Base-by-base conservation (phyloP, 2,113 vertebrate genomes). In the Junco hyemalis region DNA sequence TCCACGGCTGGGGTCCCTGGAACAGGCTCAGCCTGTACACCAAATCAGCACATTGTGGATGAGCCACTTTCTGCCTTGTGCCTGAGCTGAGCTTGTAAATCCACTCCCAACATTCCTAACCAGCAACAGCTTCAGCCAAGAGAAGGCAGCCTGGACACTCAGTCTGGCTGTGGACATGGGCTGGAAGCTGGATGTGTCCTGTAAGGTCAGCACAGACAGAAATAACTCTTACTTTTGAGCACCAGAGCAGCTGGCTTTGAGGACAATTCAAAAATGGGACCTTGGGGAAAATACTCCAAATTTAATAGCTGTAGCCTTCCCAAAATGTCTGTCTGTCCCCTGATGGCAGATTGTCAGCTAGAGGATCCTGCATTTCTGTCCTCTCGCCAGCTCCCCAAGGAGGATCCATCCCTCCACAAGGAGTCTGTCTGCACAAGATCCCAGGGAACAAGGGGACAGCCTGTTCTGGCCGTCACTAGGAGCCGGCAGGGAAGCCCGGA, bases 391-490 rank as follows among this genome's bases (percentile, higher is more conserved):
- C 57, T 92, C 53, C 85, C 53, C 3, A 1, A 9, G 88, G 82
- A 90, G 72, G 53, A 92, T 36, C 77, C 86, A 92, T 78, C 81
- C 61, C 48, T 92, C 57, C 70, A 26, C 42, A n/a, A 80, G 66
- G 38, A 69, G 44, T 25, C 88, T 92, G 47, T 21, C 88, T 92
- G 85, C 72, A 56, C 71, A 36, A 63, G 80, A 59, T 17, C 22
- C 93, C 35, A 51, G 44, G 0, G 20, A 64, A 93, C 90, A 95
- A 96, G 92, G 80, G 80, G 72, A 64, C 3, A 3, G 86, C 76
- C 95, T 93, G 95, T 95, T 96, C 88, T 79, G 90, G 56, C 92
- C 3, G 0, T 94, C 94, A 71, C 72, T 84, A 31, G 10, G 25
- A 71, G 88, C 64, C 17, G 0, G 85, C 3, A 0, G 80, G 92